Conservation (phyloP, 2,113 vertebrate genomes). For the Eidolon helvum region DNA sequence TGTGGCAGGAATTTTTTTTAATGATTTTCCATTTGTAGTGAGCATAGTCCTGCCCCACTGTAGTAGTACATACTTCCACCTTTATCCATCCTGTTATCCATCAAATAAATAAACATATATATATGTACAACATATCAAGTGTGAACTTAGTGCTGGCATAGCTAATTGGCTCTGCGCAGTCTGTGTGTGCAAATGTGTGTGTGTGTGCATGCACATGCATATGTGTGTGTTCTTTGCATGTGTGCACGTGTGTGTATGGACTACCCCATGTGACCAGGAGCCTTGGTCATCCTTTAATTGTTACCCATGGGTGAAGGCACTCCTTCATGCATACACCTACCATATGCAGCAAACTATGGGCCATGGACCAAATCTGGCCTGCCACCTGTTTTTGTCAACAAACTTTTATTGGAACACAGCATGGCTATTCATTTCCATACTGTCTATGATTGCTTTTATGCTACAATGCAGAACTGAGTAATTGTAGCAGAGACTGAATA, state of each 20-base stretch:
- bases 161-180: neutral
- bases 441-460: neutral
- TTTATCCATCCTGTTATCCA: neutral
- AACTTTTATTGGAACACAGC: neutral
- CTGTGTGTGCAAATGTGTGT: neutral
- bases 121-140: neutral
- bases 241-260: fast-evolving
- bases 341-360: neutral
- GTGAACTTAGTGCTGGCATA: neutral
- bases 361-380: neutral
- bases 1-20: neutral
- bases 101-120: slow-evolving; percentile 32
- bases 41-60: neutral
- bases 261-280: neutral
- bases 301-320: neutral
- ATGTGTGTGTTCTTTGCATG: neutral
- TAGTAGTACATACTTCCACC: neutral
- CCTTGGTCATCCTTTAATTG: neutral
- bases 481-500: neutral
- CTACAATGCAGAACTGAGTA: neutral
- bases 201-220: neutral
- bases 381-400: neutral
- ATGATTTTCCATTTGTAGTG: neutral
- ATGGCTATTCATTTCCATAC: neutral
- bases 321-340: neutral